Conservation (phyloP, 1,140 invertebrate genomes). For the Phymorhynchus buccinoides region DNA sequence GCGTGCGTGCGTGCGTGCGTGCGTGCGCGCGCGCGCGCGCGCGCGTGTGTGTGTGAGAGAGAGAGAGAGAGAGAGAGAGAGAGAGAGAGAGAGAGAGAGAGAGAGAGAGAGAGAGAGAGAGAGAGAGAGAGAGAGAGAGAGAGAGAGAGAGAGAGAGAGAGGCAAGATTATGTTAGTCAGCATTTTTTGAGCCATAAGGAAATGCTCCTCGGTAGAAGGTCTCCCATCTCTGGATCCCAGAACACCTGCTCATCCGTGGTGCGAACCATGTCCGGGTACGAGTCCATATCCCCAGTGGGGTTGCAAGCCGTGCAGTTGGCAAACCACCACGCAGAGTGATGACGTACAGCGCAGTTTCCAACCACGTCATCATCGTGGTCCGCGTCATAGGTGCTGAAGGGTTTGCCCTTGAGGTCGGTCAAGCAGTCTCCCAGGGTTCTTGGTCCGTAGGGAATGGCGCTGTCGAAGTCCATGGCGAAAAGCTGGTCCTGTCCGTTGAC, state of each 20-base stretch:
- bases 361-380: conserved; percentile 33
- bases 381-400: conserved; percentile 41
- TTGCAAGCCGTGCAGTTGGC: conserved; percentile 36
- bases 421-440: neutral
- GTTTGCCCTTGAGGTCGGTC: neutral
- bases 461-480: neutral
- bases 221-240: neutral
- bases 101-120: too few relatives aligned
- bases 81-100: too few relatives aligned
- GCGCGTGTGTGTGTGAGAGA: too few relatives aligned
- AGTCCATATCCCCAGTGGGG: neutral
- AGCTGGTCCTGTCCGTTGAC: too few relatives aligned
- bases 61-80: too few relatives aligned
- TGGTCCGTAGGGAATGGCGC: too few relatives aligned
- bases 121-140: too few relatives aligned
- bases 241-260: neutral
- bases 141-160: too few relatives aligned
- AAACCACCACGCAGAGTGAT: conserved; percentile 41
- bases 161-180: too few relatives aligned
- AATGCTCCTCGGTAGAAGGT: neutral
- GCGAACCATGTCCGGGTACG: neutral
- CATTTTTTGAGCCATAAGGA: neutral
- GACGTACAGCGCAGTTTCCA: conserved; percentile 19
- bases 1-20: too few relatives aligned
- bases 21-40: too few relatives aligned